phyloP scores from a whole-genome alignment of 2,797 vertebrate species.

The Manis javanica region DNA sequence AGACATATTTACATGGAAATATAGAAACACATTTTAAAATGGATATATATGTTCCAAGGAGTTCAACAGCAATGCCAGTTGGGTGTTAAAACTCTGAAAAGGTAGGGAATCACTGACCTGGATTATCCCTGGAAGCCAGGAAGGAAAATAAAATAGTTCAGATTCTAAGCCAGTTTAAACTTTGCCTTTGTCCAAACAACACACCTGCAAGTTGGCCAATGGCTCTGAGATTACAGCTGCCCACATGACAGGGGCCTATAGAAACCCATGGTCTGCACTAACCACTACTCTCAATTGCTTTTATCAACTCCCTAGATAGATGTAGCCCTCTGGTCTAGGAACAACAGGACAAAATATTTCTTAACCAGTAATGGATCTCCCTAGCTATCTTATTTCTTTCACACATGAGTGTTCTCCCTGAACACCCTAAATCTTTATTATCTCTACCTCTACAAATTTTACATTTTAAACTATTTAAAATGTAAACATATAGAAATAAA shows the following conservation, averaged over 20 bases:
- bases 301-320: background rate
- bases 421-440: background rate
- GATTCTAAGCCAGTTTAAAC: conserved; percentile 76
- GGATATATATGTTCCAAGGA: conserved; percentile 40
- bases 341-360: background rate
- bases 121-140: conserved; percentile 82
- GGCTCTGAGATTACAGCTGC: background rate
- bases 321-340: background rate
- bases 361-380: background rate
- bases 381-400: background rate
- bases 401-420: background rate
- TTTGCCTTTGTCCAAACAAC: conserved; percentile 59
- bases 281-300: background rate
- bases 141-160: conserved; percentile 82
- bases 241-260: background rate
- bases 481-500: background rate
- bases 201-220: background rate
- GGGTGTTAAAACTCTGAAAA: conserved; percentile 75
- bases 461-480: conserved; percentile 17
- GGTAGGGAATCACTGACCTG: conserved; percentile 82
- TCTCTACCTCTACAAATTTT: background rate
- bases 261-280: background rate
- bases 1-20: conserved; percentile 32
- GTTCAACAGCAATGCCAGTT: conserved; percentile 59
- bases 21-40: conserved; percentile 52